These are phyloP conservation scores for Hypena proboscidalis DNA, from an alignment of 2,888 invertebrate species.

Conservation along the genomic window DNA sequence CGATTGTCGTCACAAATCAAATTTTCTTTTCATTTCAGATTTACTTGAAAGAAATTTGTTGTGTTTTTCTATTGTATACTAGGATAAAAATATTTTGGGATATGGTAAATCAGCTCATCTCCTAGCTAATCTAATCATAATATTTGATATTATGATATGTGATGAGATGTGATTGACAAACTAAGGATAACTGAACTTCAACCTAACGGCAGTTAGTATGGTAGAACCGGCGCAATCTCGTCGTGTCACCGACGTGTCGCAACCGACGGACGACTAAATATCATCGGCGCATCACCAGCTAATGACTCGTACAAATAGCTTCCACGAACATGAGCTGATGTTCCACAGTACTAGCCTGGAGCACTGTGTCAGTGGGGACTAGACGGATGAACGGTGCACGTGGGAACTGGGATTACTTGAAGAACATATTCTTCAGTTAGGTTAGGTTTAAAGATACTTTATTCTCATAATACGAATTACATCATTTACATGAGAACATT, in stretches of 20 bases:
- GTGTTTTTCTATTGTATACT: too few species aligned
- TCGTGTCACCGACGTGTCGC: constrained; percentile 71
- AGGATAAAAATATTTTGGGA: too few species aligned
- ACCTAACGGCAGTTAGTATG: constrained; percentile 19
- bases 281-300: constrained; percentile 72
- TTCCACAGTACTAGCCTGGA: constrained; percentile 6
- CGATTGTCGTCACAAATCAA: too few species aligned
- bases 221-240: constrained; percentile 27
- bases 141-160: too few species aligned
- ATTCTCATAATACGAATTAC: too few species aligned
- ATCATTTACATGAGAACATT: too few species aligned
- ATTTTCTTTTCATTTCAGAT: too few species aligned
- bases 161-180: too few species aligned
- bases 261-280: constrained; percentile 70
- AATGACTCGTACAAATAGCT: constrained; percentile 70
- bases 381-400: background rate
- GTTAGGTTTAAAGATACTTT: constrained; percentile 30
- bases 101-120: too few species aligned
- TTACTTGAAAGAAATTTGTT: too few species aligned
- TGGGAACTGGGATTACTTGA: background rate
- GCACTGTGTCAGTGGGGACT: constrained; percentile 9
- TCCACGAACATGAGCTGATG: constrained; percentile 34
- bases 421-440: too few species aligned
- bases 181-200: constrained; percentile 9
- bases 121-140: too few species aligned